Base-by-base conservation (phyloP, 2,888 invertebrate species). In the Therioaphis trifolii region DNA sequence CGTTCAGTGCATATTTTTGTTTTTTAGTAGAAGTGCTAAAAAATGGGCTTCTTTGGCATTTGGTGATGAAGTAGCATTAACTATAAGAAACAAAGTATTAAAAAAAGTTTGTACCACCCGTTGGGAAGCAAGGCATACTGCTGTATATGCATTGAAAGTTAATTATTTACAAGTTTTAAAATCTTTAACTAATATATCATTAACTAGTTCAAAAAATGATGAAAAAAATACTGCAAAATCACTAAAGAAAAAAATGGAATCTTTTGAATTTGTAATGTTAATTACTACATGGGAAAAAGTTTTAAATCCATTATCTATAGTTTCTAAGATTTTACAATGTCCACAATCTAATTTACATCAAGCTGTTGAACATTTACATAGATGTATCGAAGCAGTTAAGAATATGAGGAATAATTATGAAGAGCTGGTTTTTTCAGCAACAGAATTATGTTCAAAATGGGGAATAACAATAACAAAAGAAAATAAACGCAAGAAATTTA, bases 111-210 rank as follows among this genome's bases (percentile, higher is more conserved):
- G 58, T 24, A 58, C 24, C 11, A 58, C 58, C 11, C 24, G 24
- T 24, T 58, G 58, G 58, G 58, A 58, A 58, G 24, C 58, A 24
- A 58, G 58, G 24, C 58, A 40, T 35, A 35, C 35, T 12, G 35
- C 55, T 55, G 55, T 55, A 55, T 55, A 55, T 55, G 55, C 55
- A 55, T 11, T 55, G n/a, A 55, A 55, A 55, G 55, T 55, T n/a
- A 55, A 55, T 55, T 55, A 55, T 24, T 21, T 55, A 55, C 55
- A 55, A 55, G 55, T 55, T 55, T 55, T 55, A 55, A 55, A 55
- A 55, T 55, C n/a, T 55, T n/a, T 55, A 55, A 55, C 55, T 55
- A 55, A 55, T 55, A 55, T 55, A 55, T 21, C 11, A 21, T 55
- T 55, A 55, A 55, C 21, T 55, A 55, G 21, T 55, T 21, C n/a